A percentile compares a stretch with the other conserved stretches of the same genome.
Evolutionary conservation across 2,113 vertebrate species (phyloP).

Genomic region (Pterocles orientalis): DNA sequence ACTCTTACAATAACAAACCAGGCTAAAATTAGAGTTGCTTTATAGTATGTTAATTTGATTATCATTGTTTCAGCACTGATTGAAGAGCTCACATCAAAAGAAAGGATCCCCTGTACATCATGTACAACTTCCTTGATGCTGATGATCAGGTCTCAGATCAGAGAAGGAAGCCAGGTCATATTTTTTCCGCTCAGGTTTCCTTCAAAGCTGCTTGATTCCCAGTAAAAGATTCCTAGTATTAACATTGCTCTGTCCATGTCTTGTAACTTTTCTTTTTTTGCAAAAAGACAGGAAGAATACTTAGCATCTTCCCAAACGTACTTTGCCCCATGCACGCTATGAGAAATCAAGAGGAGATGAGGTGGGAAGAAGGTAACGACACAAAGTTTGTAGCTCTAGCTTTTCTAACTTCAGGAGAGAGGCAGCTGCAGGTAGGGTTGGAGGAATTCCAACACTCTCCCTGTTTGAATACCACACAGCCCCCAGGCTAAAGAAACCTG

Average conservation of each 20-base stretch:
- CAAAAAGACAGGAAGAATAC: neutral
- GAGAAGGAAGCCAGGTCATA: slow-evolving; percentile 64
- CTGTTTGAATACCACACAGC: slow-evolving; percentile 77
- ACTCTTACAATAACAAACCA: slow-evolving; percentile 73
- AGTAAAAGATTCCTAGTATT: slow-evolving; percentile 62
- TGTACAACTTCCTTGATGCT: slow-evolving; percentile 64
- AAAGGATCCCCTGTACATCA: slow-evolving; percentile 70
- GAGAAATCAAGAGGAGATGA: neutral
- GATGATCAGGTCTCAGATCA: slow-evolving; percentile 66
- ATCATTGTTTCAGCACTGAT: slow-evolving; percentile 80
- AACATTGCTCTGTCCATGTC: slow-evolving; percentile 39
- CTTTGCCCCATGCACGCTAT: neutral
- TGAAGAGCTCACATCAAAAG: slow-evolving; percentile 72
- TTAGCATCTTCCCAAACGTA: neutral
- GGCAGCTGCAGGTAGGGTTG: slow-evolving; percentile 76
- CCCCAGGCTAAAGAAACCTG: slow-evolving; percentile 78
- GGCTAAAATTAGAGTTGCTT: slow-evolving; percentile 80
- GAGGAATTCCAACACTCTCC: slow-evolving; percentile 74
- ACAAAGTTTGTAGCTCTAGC: neutral
- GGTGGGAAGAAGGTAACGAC: neutral
- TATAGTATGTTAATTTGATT: slow-evolving; percentile 67
- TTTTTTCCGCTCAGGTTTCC: slow-evolving; percentile 64
- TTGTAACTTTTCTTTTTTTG: slow-evolving; percentile 19
- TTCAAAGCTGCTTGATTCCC: slow-evolving; percentile 65
- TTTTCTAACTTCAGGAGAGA: slow-evolving; percentile 20